Base-by-base conservation (phyloP, 1,140 invertebrate genomes). In the Drepana arcuata region DNA sequence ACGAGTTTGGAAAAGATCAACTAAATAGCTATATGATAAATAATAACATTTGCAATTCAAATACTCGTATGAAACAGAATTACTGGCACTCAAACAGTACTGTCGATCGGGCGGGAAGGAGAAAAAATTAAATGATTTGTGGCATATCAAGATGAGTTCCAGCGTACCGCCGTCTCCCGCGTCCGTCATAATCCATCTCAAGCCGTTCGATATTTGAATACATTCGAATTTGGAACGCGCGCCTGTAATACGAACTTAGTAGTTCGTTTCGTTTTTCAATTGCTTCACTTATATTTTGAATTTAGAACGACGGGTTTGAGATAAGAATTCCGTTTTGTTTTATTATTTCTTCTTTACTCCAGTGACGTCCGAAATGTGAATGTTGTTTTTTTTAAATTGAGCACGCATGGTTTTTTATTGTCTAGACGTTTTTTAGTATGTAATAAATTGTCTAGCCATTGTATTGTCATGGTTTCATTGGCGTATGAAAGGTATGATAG, bases 221-320 rank as follows among this genome's bases (percentile, higher is more conserved):
- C 68, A 63, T 62, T 67, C 63, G 68, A 71, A 77, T 78, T 74
- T 71, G 72, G 70, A 69, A 69, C 72, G 63, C 45, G 61, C 51
- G 62, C 52, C 50, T 52, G 69, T 67, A 77, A 80, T 62, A 64
- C 57, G 72, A 80, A 69, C 70, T 77, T 67, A 48, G 53, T 67
- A 48, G 53, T 64, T 43, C 69, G 75, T 64, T 75, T 81, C 72
- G 70, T 77, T 79, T 81, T 77, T 75, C 70, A 74, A 79, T 77
- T 77, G 72, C 70, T 75, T 72, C 71, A 71, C 64, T 75, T 61
- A 75, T 69, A 74, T 75, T 81, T 81, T 70, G 66, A 70, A 81
- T 81, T 68, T 77, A 57, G 77, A 79, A 74, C 66, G 69, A 54
- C 54, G 47, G 45, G 42, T 55, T 53, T 33, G 59, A 67, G 68